Percentiles rank a stretch among this genome's conserved stretches.
Evolutionary conservation across 2,888 invertebrate genomes (phyloP).

Genomic region (Scrobipalpa costella): DNA sequence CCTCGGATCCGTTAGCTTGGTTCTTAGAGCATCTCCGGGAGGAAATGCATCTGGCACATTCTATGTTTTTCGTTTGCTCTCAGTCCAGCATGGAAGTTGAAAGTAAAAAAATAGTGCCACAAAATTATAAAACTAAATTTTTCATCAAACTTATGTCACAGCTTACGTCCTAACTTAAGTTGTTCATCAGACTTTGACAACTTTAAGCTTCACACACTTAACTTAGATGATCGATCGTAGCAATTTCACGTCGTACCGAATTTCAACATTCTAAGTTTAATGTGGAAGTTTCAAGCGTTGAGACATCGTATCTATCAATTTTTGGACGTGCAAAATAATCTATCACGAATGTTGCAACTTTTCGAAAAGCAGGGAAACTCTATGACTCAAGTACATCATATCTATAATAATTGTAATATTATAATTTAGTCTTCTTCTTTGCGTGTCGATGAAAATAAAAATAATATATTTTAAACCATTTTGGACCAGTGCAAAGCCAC

Average conservation of each 20-base stretch:
- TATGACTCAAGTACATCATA: too few relatives aligned
- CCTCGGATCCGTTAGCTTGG: too few relatives aligned
- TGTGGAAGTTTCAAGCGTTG: neutral
- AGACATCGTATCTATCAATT: slow-evolving; percentile 9
- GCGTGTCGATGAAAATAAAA: too few relatives aligned
- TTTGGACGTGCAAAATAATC: neutral
- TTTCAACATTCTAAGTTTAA: neutral
- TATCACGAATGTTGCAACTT: too few relatives aligned
- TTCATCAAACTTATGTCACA: neutral
- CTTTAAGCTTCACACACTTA: neutral
- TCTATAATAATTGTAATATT: too few relatives aligned
- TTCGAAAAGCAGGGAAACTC: neutral
- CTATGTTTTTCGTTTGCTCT: too few relatives aligned
- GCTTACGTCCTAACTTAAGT: neutral
- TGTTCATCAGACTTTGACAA: neutral
- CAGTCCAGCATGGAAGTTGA: too few relatives aligned
- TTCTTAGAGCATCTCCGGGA: too few relatives aligned
- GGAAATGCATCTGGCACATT: too few relatives aligned
- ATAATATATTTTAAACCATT: too few relatives aligned
- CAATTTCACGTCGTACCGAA: neutral
- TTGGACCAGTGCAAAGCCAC: too few relatives aligned
- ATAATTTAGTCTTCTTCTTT: too few relatives aligned
- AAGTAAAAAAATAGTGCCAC: neutral
- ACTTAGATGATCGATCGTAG: slow-evolving; percentile 3
- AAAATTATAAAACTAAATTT: neutral